Percentiles rank a stretch among this genome's conserved stretches.
phyloP scores from a whole-genome alignment of 2,797 vertebrate genomes.

The Nyctalus aviator region DNA sequence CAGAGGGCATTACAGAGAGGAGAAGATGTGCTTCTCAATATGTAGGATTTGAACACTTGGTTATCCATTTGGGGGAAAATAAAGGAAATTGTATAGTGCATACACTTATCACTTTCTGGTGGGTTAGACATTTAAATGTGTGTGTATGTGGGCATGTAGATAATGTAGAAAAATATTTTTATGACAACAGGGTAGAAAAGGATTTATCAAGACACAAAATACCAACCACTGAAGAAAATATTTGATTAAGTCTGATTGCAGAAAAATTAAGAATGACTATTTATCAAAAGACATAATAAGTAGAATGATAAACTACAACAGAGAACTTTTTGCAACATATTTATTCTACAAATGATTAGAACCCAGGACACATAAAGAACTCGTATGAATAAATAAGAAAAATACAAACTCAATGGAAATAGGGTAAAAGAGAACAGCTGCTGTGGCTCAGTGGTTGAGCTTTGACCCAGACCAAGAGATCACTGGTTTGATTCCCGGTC shows the following conservation, averaged over 20 bases:
- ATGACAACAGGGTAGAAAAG: not conserved
- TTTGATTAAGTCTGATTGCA: not conserved
- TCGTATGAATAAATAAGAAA: not conserved
- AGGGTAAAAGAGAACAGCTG: not conserved
- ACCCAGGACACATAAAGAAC: not conserved
- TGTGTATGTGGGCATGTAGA: not conserved
- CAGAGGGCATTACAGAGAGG: not conserved
- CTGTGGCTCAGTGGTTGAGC: no score
- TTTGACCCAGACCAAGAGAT: no score
- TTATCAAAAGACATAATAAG: not conserved
- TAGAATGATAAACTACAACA: not conserved
- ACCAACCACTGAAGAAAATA: not conserved
- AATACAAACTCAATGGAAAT: not conserved
- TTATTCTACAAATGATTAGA: not conserved
- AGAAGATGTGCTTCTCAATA: not conserved
- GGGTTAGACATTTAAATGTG: not conserved
- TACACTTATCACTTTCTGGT: not conserved
- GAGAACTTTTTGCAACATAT: not conserved
- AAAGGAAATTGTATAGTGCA: no score
- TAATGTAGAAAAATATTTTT: not conserved
- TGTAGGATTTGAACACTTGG: no score
- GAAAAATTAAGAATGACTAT: not conserved
- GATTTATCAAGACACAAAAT: not conserved
- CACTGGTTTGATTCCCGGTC: no score
- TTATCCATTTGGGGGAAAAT: not conserved